phyloP scores from a whole-genome alignment of 2,797 vertebrate genomes.

The Alauda arvensis region DNA sequence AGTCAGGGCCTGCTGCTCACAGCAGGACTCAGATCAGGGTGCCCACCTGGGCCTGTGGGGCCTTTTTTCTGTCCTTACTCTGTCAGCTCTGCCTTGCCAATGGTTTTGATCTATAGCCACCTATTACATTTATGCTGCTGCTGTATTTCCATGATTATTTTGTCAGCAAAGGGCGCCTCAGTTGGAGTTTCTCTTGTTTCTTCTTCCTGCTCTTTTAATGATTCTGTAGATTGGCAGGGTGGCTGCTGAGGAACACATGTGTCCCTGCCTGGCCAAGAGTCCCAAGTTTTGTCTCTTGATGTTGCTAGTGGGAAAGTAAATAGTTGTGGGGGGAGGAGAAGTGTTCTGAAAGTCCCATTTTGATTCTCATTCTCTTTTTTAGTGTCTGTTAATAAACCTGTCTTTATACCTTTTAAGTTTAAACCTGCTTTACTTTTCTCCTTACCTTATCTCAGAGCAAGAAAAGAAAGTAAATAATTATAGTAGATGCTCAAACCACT shows the following conservation, averaged over 20 bases:
- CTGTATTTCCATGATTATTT: background rate
- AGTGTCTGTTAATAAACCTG: too few species aligned
- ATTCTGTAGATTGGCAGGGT: background rate
- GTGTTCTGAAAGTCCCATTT: too few species aligned
- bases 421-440: too few species aligned
- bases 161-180: background rate
- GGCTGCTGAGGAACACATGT: background rate
- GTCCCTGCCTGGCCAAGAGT: background rate
- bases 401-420: too few species aligned
- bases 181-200: background rate
- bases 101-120: background rate
- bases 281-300: too few species aligned
- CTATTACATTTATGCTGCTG: slow-evolving; percentile 4
- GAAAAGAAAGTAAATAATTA: too few species aligned
- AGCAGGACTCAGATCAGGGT: background rate
- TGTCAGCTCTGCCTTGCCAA: background rate
- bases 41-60: background rate
- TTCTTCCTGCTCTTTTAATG: background rate
- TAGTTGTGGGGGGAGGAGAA: too few species aligned
- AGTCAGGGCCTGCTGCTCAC: background rate
- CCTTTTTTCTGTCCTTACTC: background rate
- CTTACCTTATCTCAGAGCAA: too few species aligned
- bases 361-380: too few species aligned
- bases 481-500: too few species aligned
- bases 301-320: too few species aligned